phyloP scores from a whole-genome alignment of 2,113 vertebrate species.

The Thymallus thymallus region DNA sequence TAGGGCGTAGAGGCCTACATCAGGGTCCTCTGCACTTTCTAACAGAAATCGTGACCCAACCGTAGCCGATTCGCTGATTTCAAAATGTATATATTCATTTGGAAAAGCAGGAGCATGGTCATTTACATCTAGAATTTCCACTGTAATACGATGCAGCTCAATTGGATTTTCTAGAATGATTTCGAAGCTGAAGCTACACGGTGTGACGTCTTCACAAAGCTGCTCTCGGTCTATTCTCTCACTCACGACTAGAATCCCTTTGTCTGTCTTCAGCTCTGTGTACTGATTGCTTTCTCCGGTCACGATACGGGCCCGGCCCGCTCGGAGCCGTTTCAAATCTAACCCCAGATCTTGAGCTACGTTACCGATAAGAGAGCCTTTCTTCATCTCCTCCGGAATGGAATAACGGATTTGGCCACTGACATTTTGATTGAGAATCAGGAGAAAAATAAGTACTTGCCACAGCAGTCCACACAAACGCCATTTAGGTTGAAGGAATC shows the following conservation, averaged over 20 bases:
- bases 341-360: constrained; percentile 12
- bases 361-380: constrained; percentile 9
- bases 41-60: neutral
- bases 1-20: neutral
- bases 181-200: constrained; percentile 9
- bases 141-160: neutral
- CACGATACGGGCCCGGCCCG: constrained; percentile 4
- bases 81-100: neutral
- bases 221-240: constrained; percentile 8
- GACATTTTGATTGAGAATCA: neutral
- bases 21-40: neutral
- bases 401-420: constrained; percentile 9
- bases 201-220: constrained; percentile 8
- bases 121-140: constrained; percentile 4
- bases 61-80: neutral
- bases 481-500: neutral
- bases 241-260: no score
- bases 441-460: neutral
- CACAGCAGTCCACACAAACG: neutral
- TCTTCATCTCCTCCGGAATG: constrained; percentile 3
- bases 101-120: neutral
- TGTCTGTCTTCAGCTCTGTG: constrained; percentile 4
- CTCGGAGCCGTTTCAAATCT: constrained; percentile 9
- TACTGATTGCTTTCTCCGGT: constrained; percentile 5
- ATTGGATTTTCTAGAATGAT: neutral